These are phyloP conservation scores for Spisula subtruncata DNA, from an alignment of 2,888 invertebrate species.

Conservation along the genomic window DNA sequence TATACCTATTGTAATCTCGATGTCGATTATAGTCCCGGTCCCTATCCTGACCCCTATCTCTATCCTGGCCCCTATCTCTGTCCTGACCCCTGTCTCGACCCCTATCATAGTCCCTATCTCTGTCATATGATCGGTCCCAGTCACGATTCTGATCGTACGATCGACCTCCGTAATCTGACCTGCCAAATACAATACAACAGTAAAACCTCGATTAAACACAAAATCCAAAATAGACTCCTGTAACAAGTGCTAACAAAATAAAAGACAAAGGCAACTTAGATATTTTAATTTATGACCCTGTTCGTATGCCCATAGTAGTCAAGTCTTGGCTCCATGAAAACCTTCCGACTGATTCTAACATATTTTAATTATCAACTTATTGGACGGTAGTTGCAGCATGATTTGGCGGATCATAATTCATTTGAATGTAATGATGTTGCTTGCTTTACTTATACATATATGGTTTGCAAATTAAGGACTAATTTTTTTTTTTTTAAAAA, in stretches of 20 bases:
- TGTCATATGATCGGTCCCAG: conserved; percentile 27
- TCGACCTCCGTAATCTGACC: neutral
- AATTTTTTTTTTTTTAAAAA: too few species aligned
- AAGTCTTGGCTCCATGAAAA: too few species aligned
- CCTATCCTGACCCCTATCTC: conserved; percentile 13
- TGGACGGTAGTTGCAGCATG: too few species aligned
- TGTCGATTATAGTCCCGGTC: conserved; percentile 20
- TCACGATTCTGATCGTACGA: conserved; percentile 28
- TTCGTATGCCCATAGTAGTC: too few species aligned
- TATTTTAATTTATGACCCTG: neutral
- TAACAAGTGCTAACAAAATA: neutral
- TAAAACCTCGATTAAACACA: too few species aligned
- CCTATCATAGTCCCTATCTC: conserved; percentile 16
- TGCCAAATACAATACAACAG: too few species aligned
- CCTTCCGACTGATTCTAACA: too few species aligned
- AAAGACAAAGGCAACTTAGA: neutral
- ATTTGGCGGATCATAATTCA: too few species aligned
- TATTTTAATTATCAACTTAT: too few species aligned
- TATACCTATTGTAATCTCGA: conserved; percentile 41
- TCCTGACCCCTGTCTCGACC: conserved; percentile 21
- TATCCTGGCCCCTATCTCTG: conserved; percentile 9
- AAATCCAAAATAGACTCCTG: neutral
- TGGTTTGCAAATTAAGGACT: too few species aligned
- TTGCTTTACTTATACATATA: too few species aligned
- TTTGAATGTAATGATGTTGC: too few species aligned